These are phyloP conservation scores for Emydocephalus ijimae DNA, from an alignment of 2,113 vertebrate genomes.

Conservation along the genomic window DNA sequence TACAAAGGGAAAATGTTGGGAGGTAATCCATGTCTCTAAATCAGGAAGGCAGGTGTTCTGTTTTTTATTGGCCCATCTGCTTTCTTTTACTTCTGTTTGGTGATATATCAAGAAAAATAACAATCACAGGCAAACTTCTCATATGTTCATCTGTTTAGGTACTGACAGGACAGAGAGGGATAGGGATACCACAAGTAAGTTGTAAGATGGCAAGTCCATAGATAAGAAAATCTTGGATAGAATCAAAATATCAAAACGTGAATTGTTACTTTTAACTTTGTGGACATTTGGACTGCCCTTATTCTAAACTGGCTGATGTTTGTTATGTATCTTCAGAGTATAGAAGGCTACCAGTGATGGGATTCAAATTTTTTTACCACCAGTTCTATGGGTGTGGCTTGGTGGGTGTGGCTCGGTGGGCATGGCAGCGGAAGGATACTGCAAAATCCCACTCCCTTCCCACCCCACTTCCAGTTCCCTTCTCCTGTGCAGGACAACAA, in stretches of 20 bases:
- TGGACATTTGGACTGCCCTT: neutral
- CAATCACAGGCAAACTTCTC: neutral
- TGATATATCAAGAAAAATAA: neutral
- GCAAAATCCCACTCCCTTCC: no score
- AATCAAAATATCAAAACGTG: neutral
- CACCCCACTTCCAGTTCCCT: no score
- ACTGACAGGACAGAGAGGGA: neutral
- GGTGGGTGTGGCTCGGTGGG: no score
- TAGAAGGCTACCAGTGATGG: neutral
- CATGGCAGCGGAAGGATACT: no score
- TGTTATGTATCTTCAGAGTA: neutral
- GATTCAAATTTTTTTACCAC: no score
- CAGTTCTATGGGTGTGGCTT: no score
- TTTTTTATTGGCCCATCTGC: constrained; percentile 13
- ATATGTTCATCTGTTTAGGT: neutral
- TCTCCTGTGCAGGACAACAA: no score
- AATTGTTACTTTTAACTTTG: neutral
- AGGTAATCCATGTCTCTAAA: neutral
- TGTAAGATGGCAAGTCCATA: neutral
- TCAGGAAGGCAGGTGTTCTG: neutral
- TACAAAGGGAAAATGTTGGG: neutral
- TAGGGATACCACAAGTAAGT: neutral
- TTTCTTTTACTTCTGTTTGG: neutral
- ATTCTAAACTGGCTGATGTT: neutral
- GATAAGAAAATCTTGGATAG: neutral